phyloP scores from a whole-genome alignment of 2,797 vertebrate genomes.

The Geotrypetes seraphini region DNA sequence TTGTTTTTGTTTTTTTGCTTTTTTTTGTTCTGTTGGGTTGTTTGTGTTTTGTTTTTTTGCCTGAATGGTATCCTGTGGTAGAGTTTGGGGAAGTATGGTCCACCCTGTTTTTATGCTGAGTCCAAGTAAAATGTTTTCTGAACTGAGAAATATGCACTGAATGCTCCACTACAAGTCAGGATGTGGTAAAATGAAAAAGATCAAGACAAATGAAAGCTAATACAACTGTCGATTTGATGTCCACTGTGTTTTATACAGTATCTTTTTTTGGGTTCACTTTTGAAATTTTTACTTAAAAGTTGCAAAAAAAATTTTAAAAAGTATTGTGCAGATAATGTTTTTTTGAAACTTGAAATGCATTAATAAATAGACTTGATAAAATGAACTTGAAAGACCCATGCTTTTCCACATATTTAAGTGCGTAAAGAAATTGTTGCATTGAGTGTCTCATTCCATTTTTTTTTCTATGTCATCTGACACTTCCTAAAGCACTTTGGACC shows the following conservation, averaged over 20 bases:
- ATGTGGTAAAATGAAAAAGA: conserved; percentile 66
- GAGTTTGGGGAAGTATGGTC: conserved; percentile 54
- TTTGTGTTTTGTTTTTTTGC: conserved; percentile 14
- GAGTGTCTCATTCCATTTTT: too few relatives aligned
- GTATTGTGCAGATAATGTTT: conserved; percentile 79
- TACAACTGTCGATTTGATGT: conserved; percentile 87
- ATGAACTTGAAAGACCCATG: conserved; percentile 39
- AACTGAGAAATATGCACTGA: conserved; percentile 85
- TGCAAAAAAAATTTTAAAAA: conserved; percentile 73
- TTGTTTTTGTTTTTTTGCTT: conserved; percentile 29
- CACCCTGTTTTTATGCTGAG: conserved; percentile 79
- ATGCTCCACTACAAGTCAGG: conserved; percentile 80
- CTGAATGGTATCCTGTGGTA: conserved; percentile 72
- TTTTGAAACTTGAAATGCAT: conserved; percentile 95
- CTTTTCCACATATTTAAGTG: too few relatives aligned
- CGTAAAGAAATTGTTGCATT: too few relatives aligned
- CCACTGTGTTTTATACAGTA: conserved; percentile 90
- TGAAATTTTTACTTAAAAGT: conserved; percentile 82
- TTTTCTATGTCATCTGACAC: not conserved
- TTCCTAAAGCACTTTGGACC: too few relatives aligned
- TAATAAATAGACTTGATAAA: conserved; percentile 89
- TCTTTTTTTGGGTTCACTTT: conserved; percentile 76
- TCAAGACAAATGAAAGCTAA: conserved; percentile 56
- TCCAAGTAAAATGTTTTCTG: conserved; percentile 70
- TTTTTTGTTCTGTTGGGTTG: too few relatives aligned